Evolutionary conservation across 2,888 invertebrate genomes (phyloP).

Genomic region (Drosophila anomalata): DNA sequence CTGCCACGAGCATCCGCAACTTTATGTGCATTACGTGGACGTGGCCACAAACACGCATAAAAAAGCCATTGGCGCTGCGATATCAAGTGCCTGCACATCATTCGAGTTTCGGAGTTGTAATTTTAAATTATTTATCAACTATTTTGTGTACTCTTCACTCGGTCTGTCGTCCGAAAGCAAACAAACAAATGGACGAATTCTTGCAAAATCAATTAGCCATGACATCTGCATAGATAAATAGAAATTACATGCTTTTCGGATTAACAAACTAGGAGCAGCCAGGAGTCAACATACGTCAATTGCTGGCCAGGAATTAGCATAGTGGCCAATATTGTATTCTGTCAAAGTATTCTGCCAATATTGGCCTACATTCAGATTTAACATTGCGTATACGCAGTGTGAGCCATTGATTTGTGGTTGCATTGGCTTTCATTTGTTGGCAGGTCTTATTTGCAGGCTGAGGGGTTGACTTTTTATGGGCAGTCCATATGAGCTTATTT

Average conservation of each 20-base stretch:
- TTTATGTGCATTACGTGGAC: slow-evolving; percentile 75
- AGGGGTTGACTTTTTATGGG: not conserved
- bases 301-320: slow-evolving; percentile 15
- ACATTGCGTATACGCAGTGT: slow-evolving; percentile 40
- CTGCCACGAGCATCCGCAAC: slow-evolving; percentile 57
- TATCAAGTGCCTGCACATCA: slow-evolving; percentile 43
- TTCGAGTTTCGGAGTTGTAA: slow-evolving; percentile 33
- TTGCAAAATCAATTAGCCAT: slow-evolving; percentile 51
- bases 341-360: slow-evolving; percentile 18
- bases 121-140: slow-evolving; percentile 19
- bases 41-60: slow-evolving; percentile 60
- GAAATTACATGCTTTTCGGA: slow-evolving; percentile 15
- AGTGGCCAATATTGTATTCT: slow-evolving; percentile 18
- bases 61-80: slow-evolving; percentile 20
- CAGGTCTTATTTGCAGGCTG: not conserved
- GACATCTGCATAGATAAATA: slow-evolving; percentile 42
- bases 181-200: slow-evolving; percentile 24
- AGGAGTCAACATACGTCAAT: slow-evolving; percentile 27
- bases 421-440: not conserved
- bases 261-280: slow-evolving; percentile 12
- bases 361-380: slow-evolving; percentile 33
- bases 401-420: slow-evolving; percentile 13
- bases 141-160: not conserved
- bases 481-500: not conserved
- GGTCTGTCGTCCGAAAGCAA: not conserved